Evolutionary conservation across 2,888 invertebrate species (phyloP).

Genomic region (Ischnura elegans): DNA sequence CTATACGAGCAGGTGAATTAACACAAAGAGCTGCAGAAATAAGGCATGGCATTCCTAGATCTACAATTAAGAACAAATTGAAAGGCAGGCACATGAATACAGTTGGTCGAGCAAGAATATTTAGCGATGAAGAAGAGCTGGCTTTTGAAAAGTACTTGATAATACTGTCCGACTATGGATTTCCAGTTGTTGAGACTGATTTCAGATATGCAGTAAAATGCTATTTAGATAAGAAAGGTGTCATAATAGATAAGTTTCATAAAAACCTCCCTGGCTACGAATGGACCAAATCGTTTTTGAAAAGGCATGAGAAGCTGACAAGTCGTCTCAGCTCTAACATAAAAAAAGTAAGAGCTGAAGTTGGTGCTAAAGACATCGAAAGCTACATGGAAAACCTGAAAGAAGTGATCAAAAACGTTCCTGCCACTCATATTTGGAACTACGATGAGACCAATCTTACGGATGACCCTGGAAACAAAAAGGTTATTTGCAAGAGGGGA

Average conservation of each 20-base stretch:
- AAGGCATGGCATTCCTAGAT: neutral
- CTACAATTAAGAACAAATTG: neutral
- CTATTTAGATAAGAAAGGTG: too few relatives aligned
- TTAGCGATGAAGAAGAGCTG: neutral
- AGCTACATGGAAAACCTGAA: too few relatives aligned
- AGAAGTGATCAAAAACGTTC: too few relatives aligned
- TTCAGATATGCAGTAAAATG: too few relatives aligned
- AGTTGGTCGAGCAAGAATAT: neutral
- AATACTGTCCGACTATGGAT: neutral
- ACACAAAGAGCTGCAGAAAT: neutral
- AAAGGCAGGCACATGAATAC: neutral
- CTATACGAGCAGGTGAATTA: neutral
- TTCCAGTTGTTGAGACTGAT: neutral
- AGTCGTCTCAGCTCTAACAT: too few relatives aligned
- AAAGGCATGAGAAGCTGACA: too few relatives aligned
- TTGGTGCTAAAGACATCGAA: too few relatives aligned
- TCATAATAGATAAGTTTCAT: too few relatives aligned
- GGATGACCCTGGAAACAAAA: conserved; percentile 75
- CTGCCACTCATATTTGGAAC: conserved; percentile 71
- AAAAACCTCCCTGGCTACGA: too few relatives aligned
- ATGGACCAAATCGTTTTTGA: too few relatives aligned
- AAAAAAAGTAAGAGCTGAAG: too few relatives aligned
- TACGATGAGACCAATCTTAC: conserved; percentile 76
- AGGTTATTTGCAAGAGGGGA: conserved; percentile 73
- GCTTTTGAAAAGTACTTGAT: neutral